phyloP scores from a whole-genome alignment of 2,888 invertebrate species.

The Hetaerina titia region DNA sequence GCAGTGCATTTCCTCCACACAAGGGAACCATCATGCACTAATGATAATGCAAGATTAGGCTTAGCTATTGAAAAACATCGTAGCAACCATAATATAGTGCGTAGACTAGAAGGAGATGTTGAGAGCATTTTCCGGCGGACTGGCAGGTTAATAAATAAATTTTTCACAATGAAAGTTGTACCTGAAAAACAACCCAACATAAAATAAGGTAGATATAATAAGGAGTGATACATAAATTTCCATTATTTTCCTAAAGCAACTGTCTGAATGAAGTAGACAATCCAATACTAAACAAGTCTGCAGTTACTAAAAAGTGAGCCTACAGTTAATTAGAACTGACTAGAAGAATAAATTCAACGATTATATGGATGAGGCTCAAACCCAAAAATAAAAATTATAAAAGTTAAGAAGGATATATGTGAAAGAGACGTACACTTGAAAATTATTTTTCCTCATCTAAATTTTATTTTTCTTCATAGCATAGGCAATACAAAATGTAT shows the following conservation, averaged over 20 bases:
- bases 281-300: background rate
- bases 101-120: constrained; percentile 73
- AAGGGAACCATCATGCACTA: constrained; percentile 77
- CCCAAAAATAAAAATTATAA: too few relatives aligned
- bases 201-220: background rate
- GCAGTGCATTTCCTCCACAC: constrained; percentile 78
- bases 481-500: too few relatives aligned
- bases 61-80: constrained; percentile 79
- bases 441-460: too few relatives aligned
- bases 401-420: too few relatives aligned
- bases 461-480: too few relatives aligned
- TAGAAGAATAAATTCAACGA: too few relatives aligned
- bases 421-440: too few relatives aligned
- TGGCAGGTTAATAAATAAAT: constrained; percentile 80
- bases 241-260: too few relatives aligned
- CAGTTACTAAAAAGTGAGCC: background rate
- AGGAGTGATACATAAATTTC: too few relatives aligned
- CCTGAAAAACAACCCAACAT: constrained; percentile 75
- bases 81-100: constrained; percentile 78
- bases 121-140: constrained; percentile 80
- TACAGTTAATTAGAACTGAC: too few relatives aligned
- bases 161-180: constrained; percentile 78
- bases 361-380: too few relatives aligned
- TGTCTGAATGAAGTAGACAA: too few relatives aligned
- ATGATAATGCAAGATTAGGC: constrained; percentile 77